A percentile compares a stretch with the other conserved stretches of the same genome.
Conservation (phyloP, 2,888 invertebrate genomes). For the Saturnia japonica region DNA sequence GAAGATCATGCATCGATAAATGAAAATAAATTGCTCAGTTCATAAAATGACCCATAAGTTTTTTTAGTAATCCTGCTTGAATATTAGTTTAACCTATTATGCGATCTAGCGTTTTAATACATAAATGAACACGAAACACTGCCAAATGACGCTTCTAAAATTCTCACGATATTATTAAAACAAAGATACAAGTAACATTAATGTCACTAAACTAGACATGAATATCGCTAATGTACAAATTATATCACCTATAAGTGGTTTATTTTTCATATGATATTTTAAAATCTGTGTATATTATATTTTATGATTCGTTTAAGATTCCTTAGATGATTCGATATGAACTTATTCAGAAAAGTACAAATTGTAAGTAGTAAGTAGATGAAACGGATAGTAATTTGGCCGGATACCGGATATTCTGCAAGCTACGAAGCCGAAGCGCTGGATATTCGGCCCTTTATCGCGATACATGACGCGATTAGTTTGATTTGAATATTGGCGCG, state of each 20-base stretch:
- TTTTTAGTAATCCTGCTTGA: background rate
- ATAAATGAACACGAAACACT: constrained; percentile 35
- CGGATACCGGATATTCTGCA: too few species aligned
- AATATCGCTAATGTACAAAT: background rate
- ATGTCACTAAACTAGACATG: background rate
- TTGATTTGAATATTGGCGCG: too few species aligned
- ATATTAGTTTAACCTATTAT: background rate
- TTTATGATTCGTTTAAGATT: background rate
- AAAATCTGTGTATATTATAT: background rate
- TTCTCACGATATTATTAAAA: background rate
- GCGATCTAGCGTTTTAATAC: background rate
- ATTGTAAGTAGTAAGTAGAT: too few species aligned
- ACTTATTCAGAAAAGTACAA: too few species aligned
- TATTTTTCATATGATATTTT: background rate
- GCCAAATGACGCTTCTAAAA: constrained; percentile 44
- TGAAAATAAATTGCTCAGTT: background rate
- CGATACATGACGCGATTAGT: too few species aligned
- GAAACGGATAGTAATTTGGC: too few species aligned
- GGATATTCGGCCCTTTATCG: too few species aligned
- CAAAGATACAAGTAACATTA: background rate
- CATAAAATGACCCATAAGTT: background rate
- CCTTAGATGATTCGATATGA: too few species aligned
- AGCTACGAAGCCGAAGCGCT: too few species aligned
- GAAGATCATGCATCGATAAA: background rate
- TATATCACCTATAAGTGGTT: background rate